These are phyloP conservation scores for Aquatica leii DNA, from an alignment of 2,888 invertebrate genomes.

Conservation along the genomic window DNA sequence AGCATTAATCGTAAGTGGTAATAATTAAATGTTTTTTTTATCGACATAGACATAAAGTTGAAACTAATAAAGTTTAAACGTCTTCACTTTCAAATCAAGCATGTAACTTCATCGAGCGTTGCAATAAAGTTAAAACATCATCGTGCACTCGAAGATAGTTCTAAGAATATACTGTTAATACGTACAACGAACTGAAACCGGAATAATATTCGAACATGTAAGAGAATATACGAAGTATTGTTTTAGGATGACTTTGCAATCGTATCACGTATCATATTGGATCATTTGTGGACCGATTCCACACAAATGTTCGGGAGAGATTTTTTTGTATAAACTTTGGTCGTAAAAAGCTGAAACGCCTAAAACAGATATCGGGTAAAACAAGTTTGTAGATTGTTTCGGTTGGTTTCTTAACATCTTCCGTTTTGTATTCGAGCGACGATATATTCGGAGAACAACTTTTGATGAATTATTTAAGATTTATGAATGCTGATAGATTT, in stretches of 20 bases:
- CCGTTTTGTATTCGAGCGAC: slow-evolving; percentile 45
- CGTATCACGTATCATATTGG: slow-evolving; percentile 52
- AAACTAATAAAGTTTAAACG: slow-evolving; percentile 6
- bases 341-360: slow-evolving; percentile 48
- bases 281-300: slow-evolving; percentile 52
- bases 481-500: no score
- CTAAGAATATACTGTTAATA: not conserved
- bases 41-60: no score
- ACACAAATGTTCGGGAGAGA: slow-evolving; percentile 47
- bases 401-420: no score
- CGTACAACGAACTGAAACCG: slow-evolving; percentile 8
- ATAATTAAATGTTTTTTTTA: no score
- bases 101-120: slow-evolving; percentile 1
- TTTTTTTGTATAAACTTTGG: slow-evolving; percentile 41
- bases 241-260: slow-evolving; percentile 40
- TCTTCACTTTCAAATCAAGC: not conserved
- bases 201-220: slow-evolving; percentile 5
- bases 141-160: not conserved
- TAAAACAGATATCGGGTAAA: slow-evolving; percentile 50
- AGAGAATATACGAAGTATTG: slow-evolving; percentile 26
- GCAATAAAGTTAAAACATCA: no score
- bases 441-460: slow-evolving; percentile 2
- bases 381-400: slow-evolving; percentile 51
- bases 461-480: slow-evolving; percentile 50
- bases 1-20: no score